Percentiles rank a stretch among this genome's conserved stretches.
Evolutionary conservation across 2,797 vertebrate species (phyloP).

Genomic region (Garrulus glandarius): DNA sequence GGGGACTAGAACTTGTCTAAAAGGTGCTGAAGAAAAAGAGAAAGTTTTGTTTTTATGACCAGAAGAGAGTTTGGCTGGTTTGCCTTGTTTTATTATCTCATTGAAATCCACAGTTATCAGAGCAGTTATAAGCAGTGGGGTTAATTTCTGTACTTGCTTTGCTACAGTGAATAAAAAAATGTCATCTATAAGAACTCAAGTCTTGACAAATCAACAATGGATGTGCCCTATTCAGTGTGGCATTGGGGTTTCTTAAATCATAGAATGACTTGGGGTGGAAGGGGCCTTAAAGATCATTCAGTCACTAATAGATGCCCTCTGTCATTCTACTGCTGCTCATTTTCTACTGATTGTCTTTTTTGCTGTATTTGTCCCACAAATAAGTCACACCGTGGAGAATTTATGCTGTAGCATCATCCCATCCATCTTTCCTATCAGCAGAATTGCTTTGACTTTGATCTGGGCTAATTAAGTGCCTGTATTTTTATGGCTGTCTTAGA

Average conservation of each 20-base stretch:
- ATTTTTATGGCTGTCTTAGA: background rate
- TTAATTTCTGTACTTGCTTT: background rate
- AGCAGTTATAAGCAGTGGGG: background rate
- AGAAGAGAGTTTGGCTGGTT: background rate
- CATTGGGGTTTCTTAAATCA: background rate
- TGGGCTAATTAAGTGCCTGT: slow-evolving; percentile 30
- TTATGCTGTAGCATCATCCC: background rate
- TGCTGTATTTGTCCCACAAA: background rate
- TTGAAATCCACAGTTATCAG: background rate
- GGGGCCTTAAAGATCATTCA: background rate
- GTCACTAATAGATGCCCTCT: background rate
- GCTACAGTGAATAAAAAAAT: background rate
- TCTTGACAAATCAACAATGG: background rate
- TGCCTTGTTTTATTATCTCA: background rate
- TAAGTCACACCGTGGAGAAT: background rate
- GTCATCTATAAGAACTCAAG: background rate
- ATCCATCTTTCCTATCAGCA: background rate
- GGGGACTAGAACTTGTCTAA: background rate
- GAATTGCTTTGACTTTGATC: slow-evolving; percentile 38
- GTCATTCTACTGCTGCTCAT: background rate
- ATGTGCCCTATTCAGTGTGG: background rate
- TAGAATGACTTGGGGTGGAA: background rate
- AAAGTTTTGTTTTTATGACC: background rate
- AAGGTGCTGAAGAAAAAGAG: background rate
- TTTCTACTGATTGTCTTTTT: background rate